phyloP scores from a whole-genome alignment of 2,797 vertebrate genomes.

The Sciurus carolinensis region DNA sequence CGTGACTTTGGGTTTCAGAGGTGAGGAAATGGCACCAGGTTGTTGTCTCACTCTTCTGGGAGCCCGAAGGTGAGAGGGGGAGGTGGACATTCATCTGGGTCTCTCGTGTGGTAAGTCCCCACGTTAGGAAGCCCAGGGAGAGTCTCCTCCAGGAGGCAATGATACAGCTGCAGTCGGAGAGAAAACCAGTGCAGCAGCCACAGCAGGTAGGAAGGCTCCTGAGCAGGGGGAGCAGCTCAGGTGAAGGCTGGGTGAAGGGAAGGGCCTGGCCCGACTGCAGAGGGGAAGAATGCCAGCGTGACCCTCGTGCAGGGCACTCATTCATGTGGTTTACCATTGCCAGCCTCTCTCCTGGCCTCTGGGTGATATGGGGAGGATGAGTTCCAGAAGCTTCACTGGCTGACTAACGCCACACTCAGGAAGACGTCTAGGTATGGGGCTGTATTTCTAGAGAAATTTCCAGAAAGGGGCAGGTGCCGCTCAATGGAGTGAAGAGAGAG shows the following conservation, averaged over 20 bases:
- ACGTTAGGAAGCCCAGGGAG: background rate
- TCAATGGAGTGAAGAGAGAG: background rate
- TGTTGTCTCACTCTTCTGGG: fast-evolving
- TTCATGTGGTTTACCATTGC: background rate
- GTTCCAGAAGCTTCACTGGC: background rate
- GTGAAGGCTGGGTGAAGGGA: background rate
- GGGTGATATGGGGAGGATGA: background rate
- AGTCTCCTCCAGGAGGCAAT: background rate
- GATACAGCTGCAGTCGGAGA: background rate
- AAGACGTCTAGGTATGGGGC: background rate
- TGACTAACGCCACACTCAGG: background rate
- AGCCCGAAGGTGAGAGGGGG: background rate
- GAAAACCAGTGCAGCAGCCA: background rate
- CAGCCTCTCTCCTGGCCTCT: background rate
- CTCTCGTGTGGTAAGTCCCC: background rate
- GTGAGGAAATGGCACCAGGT: background rate
- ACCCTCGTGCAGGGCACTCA: fast-evolving
- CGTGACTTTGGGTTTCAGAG: background rate
- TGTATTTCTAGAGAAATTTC: slow-evolving; percentile 57
- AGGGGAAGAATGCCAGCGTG: no score
- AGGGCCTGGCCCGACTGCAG: background rate
- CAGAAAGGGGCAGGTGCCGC: background rate
- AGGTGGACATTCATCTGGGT: background rate
- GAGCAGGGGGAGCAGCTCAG: background rate
- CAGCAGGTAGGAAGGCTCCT: background rate